Percentiles rank a stretch among this genome's conserved stretches.
These are phyloP conservation scores for Montipora efflorescens DNA, from an alignment of 64 coral and sea anemone genomes.

Conservation along the genomic window DNA sequence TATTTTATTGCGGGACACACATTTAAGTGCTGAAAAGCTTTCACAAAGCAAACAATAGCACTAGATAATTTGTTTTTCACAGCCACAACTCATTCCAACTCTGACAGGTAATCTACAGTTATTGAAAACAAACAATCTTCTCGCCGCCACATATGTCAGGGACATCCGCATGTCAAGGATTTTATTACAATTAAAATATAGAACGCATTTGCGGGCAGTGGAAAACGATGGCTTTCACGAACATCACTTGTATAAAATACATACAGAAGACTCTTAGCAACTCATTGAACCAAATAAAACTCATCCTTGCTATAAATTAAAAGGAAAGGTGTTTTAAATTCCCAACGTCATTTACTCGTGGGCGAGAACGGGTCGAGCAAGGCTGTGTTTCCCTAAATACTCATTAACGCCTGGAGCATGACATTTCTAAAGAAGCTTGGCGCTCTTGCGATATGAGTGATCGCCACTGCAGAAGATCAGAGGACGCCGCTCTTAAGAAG, in stretches of 20 bases:
- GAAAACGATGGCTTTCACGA: not conserved
- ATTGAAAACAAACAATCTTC: conserved; percentile 84
- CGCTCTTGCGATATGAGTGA: conserved; percentile 66
- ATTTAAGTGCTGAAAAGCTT: conserved; percentile 82
- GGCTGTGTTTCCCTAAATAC: conserved; percentile 61
- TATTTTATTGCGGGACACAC: conserved; percentile 66
- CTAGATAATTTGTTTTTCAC: conserved; percentile 97
- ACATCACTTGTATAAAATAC: not conserved
- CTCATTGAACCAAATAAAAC: conserved; percentile 3
- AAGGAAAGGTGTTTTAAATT: not conserved
- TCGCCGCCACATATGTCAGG: conserved; percentile 66
- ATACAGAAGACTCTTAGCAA: conserved; percentile 2
- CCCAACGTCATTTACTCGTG: conserved; percentile 43
- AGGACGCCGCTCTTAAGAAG: conserved; percentile 60
- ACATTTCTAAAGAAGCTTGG: conserved; percentile 47
- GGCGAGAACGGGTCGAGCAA: conserved; percentile 10
- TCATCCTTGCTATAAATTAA: not conserved
- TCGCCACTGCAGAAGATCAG: conserved; percentile 54
- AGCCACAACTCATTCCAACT: conserved; percentile 72
- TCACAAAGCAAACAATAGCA: conserved; percentile 83
- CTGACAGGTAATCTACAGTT: conserved; percentile 87
- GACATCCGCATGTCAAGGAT: conserved; percentile 67
- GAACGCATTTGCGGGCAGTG: not conserved
- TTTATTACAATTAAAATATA: conserved; percentile 89
- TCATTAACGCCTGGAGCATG: conserved; percentile 71